Conservation (phyloP, 2,113 vertebrate species). For the Scomber japonicus region DNA sequence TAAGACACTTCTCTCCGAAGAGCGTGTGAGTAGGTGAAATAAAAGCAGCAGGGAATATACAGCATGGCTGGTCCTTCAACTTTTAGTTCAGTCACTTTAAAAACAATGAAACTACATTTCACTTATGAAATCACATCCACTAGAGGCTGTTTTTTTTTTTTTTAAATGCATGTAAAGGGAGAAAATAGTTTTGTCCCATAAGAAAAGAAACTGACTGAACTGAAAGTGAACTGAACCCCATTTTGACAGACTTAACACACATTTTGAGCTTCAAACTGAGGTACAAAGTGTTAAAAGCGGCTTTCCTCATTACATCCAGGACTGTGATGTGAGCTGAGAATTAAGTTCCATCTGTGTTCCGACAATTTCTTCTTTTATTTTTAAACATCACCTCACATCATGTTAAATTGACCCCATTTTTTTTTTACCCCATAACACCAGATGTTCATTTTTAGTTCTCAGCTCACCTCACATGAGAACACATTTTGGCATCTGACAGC, state of each 20-base stretch:
- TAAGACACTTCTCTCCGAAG: constrained; percentile 63
- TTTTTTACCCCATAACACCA: background rate
- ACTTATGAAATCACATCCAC: background rate
- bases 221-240: constrained; percentile 8
- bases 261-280: constrained; percentile 40
- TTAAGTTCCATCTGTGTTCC: constrained; percentile 2
- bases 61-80: constrained; percentile 19
- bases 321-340: constrained; percentile 26
- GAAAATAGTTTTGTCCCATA: too few relatives aligned
- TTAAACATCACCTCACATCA: background rate
- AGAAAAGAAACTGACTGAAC: constrained; percentile 24
- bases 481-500: constrained; percentile 63
- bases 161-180: background rate
- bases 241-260: background rate
- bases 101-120: background rate
- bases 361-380: background rate
- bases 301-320: background rate
- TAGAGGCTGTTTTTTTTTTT: background rate
- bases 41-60: constrained; percentile 46
- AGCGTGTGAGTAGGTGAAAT: constrained; percentile 39
- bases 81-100: constrained; percentile 26
- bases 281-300: constrained; percentile 44
- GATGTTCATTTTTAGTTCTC: constrained; percentile 17
- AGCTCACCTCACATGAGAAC: constrained; percentile 30
- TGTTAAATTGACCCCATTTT: background rate